Evolutionary conservation across 2,797 vertebrate genomes (phyloP), one percentile per base, ranked within the genome.

Genomic region (Bryconaethiops microstoma): DNA sequence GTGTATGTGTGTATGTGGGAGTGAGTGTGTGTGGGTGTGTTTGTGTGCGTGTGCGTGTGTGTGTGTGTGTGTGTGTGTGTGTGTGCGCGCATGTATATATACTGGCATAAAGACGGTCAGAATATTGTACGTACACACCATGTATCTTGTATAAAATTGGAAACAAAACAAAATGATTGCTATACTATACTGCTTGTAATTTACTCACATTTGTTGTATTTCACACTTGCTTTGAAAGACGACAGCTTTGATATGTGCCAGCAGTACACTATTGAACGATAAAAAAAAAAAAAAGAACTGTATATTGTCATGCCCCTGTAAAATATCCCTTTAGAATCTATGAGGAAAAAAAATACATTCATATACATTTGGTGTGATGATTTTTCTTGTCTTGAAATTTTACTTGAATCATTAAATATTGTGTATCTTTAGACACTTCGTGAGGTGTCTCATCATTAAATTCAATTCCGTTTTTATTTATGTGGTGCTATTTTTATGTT

Each of bases 131-230:
- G 90, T 95, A 94, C 91, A 94, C 90, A 92, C 91, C 82, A 92
- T 93, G 92, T 94, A 94, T 93, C 92, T 93, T 94, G 94, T 96
- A 95, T 92, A 96, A 95, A 92, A 89, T 83, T 62, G 84, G 64
- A 83, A 86, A 88, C 64, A 81, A 90, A 91, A 94, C 88, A 83
- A 90, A 92, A 86, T 90, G 90, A 90, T 90, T 93, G 93, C 93
- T 96, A 95, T 96, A 94, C 93, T 94, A 95, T 93, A 96, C 94
- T 95, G 95, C 95, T 96, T 96, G 94, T 97, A 95, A 96, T 94
- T 95, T 90, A 95, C 92, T 93, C 90, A 92, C 88, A 85, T 92
- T 94, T 91, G 88, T 92, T 92, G 89, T 92, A 90, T 84, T 95
- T 96, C 89, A 90, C 92, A 91, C 89, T 95, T 94, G 89, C 95